Evolutionary conservation across 2,888 invertebrate genomes (phyloP).

Genomic region (Drosophila histrio): DNA sequence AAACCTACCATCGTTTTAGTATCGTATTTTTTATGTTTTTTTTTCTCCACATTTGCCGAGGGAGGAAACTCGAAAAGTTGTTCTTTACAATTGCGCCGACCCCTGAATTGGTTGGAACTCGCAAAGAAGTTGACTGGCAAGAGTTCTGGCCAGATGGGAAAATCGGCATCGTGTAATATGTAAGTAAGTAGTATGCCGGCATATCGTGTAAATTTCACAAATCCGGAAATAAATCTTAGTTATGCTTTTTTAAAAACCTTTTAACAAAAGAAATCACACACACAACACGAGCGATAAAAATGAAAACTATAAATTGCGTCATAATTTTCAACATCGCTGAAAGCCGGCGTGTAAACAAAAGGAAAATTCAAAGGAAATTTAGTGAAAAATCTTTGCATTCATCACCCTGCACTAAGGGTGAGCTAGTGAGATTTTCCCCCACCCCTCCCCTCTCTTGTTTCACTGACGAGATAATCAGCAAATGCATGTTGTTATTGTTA

Average conservation of each 20-base stretch:
- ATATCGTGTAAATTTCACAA: constrained; percentile 69
- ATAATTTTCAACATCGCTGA: constrained; percentile 62
- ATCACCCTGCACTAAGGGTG: constrained; percentile 21
- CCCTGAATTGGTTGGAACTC: not conserved
- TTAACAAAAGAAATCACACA: constrained; percentile 47
- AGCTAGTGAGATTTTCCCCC: not conserved
- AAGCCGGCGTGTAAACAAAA: constrained; percentile 49
- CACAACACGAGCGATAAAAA: constrained; percentile 39
- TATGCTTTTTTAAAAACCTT: constrained; percentile 67
- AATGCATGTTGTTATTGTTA: constrained; percentile 48
- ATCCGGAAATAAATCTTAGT: constrained; percentile 80
- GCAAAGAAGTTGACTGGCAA: constrained; percentile 9
- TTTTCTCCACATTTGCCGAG: not conserved
- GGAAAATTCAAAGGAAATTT: constrained; percentile 22
- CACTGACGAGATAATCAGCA: constrained; percentile 56
- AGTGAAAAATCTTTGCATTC: constrained; percentile 60
- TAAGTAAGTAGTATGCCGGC: constrained; percentile 38
- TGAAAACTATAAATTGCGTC: constrained; percentile 76
- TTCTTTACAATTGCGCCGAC: constrained; percentile 5
- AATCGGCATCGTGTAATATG: constrained; percentile 27
- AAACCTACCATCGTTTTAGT: not conserved
- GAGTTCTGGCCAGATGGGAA: constrained; percentile 43
- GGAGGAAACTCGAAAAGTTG: constrained; percentile 35
- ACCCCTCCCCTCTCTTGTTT: not conserved
- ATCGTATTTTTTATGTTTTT: not conserved